Evolutionary conservation across 2,888 invertebrate genomes (phyloP).

Genomic region (Plagiodera versicolora): DNA sequence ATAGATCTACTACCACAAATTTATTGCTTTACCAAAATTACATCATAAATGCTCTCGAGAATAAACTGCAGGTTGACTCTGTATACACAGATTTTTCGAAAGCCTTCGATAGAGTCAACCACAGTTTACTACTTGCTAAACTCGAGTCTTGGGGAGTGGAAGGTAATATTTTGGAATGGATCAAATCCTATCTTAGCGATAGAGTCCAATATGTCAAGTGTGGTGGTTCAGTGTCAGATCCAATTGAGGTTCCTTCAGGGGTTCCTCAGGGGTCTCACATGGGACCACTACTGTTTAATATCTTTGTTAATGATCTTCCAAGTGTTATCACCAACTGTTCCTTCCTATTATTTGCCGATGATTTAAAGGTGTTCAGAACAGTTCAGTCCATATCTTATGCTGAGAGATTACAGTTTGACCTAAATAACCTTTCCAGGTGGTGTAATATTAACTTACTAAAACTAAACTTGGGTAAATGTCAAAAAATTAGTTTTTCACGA

Average conservation of each 20-base stretch:
- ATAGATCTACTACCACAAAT: constrained; percentile 17
- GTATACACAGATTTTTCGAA: constrained; percentile 14
- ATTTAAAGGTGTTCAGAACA: constrained; percentile 8
- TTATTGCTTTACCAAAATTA: constrained; percentile 6
- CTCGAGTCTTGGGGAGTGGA: constrained; percentile 9
- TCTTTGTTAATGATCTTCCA: constrained; percentile 1
- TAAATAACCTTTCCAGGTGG: neutral
- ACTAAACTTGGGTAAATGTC: constrained; percentile 10
- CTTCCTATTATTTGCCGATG: constrained; percentile 13
- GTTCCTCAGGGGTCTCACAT: constrained; percentile 13
- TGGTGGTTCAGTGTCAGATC: constrained; percentile 4
- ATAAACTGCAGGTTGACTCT: constrained; percentile 1
- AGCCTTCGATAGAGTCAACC: constrained; percentile 12
- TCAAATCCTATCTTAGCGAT: constrained; percentile 11
- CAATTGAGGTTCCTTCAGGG: constrained; percentile 4
- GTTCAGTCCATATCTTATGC: constrained; percentile 6
- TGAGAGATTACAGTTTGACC: constrained; percentile 1
- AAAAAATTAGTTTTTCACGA: constrained; percentile 11
- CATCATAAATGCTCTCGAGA: constrained; percentile 5
- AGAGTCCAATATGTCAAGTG: constrained; percentile 8
- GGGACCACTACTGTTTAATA: constrained; percentile 7
- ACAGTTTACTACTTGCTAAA: constrained; percentile 8
- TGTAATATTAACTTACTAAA: constrained; percentile 9
- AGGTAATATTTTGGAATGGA: constrained; percentile 12
- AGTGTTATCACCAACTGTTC: neutral